phyloP scores from a whole-genome alignment of 1,140 invertebrate genomes.

The Epicauta chinensis region DNA sequence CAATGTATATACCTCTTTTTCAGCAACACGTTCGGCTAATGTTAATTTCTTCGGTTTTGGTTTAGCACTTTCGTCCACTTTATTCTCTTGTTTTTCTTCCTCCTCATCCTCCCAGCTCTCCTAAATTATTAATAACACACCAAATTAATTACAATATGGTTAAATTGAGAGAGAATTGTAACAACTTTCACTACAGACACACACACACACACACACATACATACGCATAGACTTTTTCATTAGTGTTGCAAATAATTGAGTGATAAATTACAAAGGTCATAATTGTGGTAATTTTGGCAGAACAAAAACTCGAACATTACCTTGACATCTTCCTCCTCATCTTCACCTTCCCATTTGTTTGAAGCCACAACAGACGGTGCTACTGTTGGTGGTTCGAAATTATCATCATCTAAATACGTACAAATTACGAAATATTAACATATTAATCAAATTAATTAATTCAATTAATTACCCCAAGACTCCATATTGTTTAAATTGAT shows the following conservation, averaged over 20 bases:
- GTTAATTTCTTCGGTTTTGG: slow-evolving; percentile 59
- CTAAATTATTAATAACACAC: slow-evolving; percentile 45
- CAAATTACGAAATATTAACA: neutral
- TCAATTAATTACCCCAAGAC: slow-evolving; percentile 36
- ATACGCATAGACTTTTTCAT: slow-evolving; percentile 6
- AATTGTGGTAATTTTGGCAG: no score
- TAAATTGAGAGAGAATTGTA: neutral
- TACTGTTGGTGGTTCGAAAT: slow-evolving; percentile 36
- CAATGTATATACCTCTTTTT: slow-evolving; percentile 58
- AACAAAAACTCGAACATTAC: no score
- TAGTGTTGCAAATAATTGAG: no score
- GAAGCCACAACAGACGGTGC: slow-evolving; percentile 9
- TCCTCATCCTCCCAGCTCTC: slow-evolving; percentile 80
- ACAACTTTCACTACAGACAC: slow-evolving; percentile 1
- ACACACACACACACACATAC: neutral
- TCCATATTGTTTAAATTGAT: slow-evolving; percentile 34
- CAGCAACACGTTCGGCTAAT: slow-evolving; percentile 66
- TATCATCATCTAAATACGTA: slow-evolving; percentile 37
- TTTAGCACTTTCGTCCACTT: slow-evolving; percentile 42
- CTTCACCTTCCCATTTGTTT: slow-evolving; percentile 87
- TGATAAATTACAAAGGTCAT: no score
- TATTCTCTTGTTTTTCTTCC: slow-evolving; percentile 58
- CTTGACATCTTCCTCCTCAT: slow-evolving; percentile 80
- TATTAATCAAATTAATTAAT: neutral
- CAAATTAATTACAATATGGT: slow-evolving; percentile 1